These are phyloP conservation scores for Shinisaurus crocodilurus DNA, from an alignment of 2,113 vertebrate genomes.

Conservation along the genomic window DNA sequence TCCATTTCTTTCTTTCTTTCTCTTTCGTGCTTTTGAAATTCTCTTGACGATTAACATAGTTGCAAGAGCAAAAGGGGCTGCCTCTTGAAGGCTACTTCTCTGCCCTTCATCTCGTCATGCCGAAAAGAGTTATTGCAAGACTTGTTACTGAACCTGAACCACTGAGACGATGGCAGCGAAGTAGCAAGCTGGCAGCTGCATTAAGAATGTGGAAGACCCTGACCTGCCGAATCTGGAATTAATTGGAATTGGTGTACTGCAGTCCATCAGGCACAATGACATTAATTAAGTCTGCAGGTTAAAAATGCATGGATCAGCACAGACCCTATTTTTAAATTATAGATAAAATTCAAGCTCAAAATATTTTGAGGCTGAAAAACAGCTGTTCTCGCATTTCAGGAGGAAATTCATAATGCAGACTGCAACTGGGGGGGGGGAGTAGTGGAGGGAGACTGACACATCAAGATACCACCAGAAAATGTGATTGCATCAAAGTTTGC, in stretches of 20 bases:
- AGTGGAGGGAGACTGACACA: not conserved
- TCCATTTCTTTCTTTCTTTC: not conserved
- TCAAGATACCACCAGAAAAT: not conserved
- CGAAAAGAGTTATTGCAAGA: not conserved
- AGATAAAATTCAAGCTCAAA: constrained; percentile 18
- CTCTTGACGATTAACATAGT: not conserved
- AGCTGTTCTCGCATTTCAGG: constrained; percentile 9
- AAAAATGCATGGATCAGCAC: constrained; percentile 24
- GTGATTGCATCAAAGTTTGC: not conserved
- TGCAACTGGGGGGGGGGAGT: not conserved
- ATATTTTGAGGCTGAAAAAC: not conserved
- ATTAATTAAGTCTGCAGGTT: constrained; percentile 35
- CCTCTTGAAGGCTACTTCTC: constrained; percentile 12
- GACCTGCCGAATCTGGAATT: not conserved
- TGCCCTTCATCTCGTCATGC: not conserved
- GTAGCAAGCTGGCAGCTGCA: not conserved
- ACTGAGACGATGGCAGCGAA: constrained; percentile 1
- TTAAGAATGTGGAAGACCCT: not conserved
- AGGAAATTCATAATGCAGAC: constrained; percentile 12
- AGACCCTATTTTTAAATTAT: constrained; percentile 33
- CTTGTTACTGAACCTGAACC: constrained; percentile 26
- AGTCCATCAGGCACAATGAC: constrained; percentile 23
- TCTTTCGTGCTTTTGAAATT: constrained; percentile 2
- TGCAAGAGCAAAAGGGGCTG: constrained; percentile 26
- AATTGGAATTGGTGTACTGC: constrained; percentile 4